Evolutionary conservation across 2,888 invertebrate species (phyloP), one percentile per base, ranked within the genome.

Genomic region (Trissonchulus latispiculum): DNA sequence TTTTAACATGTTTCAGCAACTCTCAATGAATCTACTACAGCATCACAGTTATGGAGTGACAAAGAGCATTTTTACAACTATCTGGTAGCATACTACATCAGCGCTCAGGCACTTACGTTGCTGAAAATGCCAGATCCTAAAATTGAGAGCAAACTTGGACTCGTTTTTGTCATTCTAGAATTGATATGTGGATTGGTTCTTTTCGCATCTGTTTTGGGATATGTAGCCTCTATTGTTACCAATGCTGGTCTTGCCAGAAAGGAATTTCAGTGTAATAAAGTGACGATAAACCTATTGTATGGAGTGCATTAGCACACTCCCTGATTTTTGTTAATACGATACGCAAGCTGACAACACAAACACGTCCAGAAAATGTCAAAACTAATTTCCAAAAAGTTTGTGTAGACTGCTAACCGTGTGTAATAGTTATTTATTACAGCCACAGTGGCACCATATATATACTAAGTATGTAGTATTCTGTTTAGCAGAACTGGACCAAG

Each of bases 61-160:
- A 29, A 36, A 3, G 70, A 70, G 37, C 28, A 36, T 15, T 35
- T 70, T n/a, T 70, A 70, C 70, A 70, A 35, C 33, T 97, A 97
- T 87, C 88, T 97, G 82, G 93, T 95, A 87, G 94, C 95, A 87
- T 93, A 95, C 86, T 96, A 96, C 86, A 95, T 95, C 95, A 95
- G 95, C 85, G 95, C 95, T 79, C 86, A 95, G 84, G 93, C 95
- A 80, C 88, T 97, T 78, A 95, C 95, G 31, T 59, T 36, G 2
- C 32, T 48, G 37, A 23, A 33, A 33, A 73, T 31, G 33, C 28
- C n/a, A 15, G 15, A 93, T 82, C 93, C 93, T 71, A 87, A 91
- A 83, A 95, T 95, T 76, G 88, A 91, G 79, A 93, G 93, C 84
- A 94, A 93, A 86, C 90, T 91, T 80, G 95, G 95, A 85, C 95